Evolutionary conservation across 2,113 vertebrate genomes (phyloP).

Genomic region (Sorex fumeus): DNA sequence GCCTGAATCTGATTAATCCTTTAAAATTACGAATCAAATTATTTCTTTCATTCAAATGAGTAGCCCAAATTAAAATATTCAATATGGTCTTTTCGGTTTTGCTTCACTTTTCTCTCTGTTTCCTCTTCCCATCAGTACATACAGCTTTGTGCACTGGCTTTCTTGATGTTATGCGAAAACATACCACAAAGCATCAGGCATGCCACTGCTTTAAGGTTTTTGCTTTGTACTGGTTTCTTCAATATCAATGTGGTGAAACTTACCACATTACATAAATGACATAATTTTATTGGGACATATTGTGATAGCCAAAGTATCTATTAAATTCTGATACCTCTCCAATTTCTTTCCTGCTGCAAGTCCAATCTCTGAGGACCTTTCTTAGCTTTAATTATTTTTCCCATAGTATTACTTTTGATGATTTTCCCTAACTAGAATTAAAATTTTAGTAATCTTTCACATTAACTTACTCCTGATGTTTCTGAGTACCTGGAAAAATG

Average conservation of each 20-base stretch:
- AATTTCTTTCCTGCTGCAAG: not conserved
- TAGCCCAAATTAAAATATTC: not conserved
- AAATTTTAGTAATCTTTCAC: not conserved
- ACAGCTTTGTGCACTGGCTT: not conserved
- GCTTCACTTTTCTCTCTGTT: too few species aligned
- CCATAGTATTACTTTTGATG: not conserved
- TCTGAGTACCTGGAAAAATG: not conserved
- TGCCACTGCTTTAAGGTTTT: not conserved
- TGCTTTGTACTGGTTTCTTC: not conserved
- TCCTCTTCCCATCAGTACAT: not conserved
- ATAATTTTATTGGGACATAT: not conserved
- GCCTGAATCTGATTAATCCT: not conserved
- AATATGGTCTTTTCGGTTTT: not conserved
- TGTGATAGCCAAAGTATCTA: not conserved
- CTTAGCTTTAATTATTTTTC: not conserved
- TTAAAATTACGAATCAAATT: not conserved
- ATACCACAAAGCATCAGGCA: too few species aligned
- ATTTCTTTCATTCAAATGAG: not conserved
- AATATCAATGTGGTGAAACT: not conserved
- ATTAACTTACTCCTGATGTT: not conserved
- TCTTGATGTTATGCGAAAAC: not conserved
- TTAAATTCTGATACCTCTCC: not conserved
- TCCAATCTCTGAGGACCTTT: not conserved
- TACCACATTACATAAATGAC: not conserved
- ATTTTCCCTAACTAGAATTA: not conserved